Base-by-base conservation (phyloP, 2,888 invertebrate genomes). In the Dicroscelio sp. region DNA sequence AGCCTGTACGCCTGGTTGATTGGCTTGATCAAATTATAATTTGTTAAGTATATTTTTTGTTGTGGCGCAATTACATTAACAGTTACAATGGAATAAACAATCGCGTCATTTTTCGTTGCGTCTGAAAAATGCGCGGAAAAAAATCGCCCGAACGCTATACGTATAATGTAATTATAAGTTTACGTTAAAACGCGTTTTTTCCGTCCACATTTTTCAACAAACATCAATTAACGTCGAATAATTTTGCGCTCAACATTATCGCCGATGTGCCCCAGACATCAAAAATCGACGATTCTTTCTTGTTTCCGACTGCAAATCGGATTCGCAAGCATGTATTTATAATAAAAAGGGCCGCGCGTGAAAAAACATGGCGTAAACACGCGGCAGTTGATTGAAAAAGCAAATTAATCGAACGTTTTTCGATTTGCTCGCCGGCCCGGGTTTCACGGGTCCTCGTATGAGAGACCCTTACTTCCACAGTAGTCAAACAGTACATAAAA, bases 21-120 rank as follows among this genome's bases (percentile, higher is more conserved):
- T n/a, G n/a, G n/a, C 14, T 63, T 48, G 48, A 48, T 73, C 63
- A 30, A 84, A 84, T 84, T 63, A 27, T 63, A 84, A 63, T 84
- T 65, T 75, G 60, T 75, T 84, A 84, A 84, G 38, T 75, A 65
- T 35, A 75, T 83, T 84, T 73, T 75, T 84, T 84, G 48, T 65
- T 52, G 35, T 35, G n/a, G 5, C 17, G 31, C 25, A 83, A 83
- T 83, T 71, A 71, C 55, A 60, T 83, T 71, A 83, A 60, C 71
- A 27, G 71, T 71, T 69, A 60, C 38, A 71, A 71, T 60, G 25
- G 23, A 75, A 65, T 63, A 84, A 84, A 73, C 52, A 25, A 58
- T 23, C 48, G 71, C 20, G 30, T 30, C 30, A 23, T 12, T 17
- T 25, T 38, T 20, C 27, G 71, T 48, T 63, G 23, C 27, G 43